Evolutionary conservation across 2,797 vertebrate species (phyloP), one percentile per base, ranked within the genome.

Genomic region (Hypotaenidia philippensis): DNA sequence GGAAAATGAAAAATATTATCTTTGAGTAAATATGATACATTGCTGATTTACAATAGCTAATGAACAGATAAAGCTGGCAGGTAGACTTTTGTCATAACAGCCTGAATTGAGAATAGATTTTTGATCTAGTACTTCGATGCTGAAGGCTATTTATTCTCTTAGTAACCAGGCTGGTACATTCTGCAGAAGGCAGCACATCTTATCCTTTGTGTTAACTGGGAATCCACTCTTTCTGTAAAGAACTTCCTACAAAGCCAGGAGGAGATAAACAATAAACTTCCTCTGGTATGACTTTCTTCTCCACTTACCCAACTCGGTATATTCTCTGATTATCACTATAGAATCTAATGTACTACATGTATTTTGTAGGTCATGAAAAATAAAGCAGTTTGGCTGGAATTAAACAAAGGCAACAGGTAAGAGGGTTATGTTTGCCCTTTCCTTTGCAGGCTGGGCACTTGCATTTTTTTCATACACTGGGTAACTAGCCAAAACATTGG

Each of bases 11-110:
- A 94, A 88, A 59, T 3, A 86, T 83, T 78, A 25, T 88, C 49
- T 87, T 86, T 66, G 69, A 86, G 86, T 94, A 94, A 95, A 95
- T 88, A 93, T 41, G 70, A 79, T 74, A 47, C 70, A 60, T 53
- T 72, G 41, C 72, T 90, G 59, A 50, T 94, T 95, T 94, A 86
- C 77, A 82, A 41, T 77, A 84, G 36, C 85, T 94, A 84, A 92
- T 25, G 82, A 96, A 80, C 31, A 60, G 68, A 53, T 93, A 70
- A 96, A 88, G 69, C 55, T 2, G 13, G 80, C 59, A 80, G 49
- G 77, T 72, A 86, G 69, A 74, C 27, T 84, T 93, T 69, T 87
- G 64, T 92, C 60, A 87, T 69, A 64, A 72, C 71, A 93, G 9
- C 45, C 60, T 68, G 90, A 80, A 75, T 89, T 81, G 31, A 93